These are phyloP conservation scores for Drosophila gunungcola DNA, from an alignment of 1,140 invertebrate species.

Conservation along the genomic window DNA sequence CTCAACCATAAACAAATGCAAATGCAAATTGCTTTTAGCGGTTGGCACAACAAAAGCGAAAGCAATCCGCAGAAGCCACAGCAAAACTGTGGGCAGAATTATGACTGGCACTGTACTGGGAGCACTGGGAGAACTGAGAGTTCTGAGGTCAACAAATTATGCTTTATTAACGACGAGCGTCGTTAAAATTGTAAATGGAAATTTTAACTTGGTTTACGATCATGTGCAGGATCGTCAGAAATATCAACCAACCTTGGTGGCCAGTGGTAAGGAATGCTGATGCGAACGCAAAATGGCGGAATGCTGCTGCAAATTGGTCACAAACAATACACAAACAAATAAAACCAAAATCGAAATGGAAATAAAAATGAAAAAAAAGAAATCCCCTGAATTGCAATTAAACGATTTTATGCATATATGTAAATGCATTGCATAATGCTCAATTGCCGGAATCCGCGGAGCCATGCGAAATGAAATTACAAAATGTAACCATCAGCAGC, in stretches of 20 bases:
- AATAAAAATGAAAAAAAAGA: neutral
- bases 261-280: conserved; percentile 1
- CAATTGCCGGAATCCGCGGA: conserved; percentile 49
- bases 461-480: conserved; percentile 59
- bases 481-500: conserved; percentile 53
- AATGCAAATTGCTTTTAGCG: conserved; percentile 55
- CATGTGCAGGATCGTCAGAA: conserved; percentile 1
- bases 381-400: conserved; percentile 52
- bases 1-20: conserved; percentile 38
- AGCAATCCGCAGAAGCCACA: conserved; percentile 8
- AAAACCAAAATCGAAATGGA: conserved; percentile 27
- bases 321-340: conserved; percentile 50
- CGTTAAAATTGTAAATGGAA: conserved; percentile 39
- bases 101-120: conserved; percentile 11
- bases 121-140: conserved; percentile 1
- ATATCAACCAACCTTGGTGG: conserved; percentile 3
- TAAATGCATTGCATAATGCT: conserved; percentile 51
- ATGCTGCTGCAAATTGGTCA: conserved; percentile 43
- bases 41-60: conserved; percentile 12
- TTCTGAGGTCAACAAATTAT: conserved; percentile 38
- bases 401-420: conserved; percentile 54
- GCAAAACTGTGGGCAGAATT: conserved; percentile 19
- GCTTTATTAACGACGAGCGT: conserved; percentile 43
- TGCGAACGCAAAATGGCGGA: conserved; percentile 2
- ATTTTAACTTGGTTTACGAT: conserved; percentile 24